Conservation (phyloP, 2,888 invertebrate genomes). For the Sphaerophoria rueppellii region DNA sequence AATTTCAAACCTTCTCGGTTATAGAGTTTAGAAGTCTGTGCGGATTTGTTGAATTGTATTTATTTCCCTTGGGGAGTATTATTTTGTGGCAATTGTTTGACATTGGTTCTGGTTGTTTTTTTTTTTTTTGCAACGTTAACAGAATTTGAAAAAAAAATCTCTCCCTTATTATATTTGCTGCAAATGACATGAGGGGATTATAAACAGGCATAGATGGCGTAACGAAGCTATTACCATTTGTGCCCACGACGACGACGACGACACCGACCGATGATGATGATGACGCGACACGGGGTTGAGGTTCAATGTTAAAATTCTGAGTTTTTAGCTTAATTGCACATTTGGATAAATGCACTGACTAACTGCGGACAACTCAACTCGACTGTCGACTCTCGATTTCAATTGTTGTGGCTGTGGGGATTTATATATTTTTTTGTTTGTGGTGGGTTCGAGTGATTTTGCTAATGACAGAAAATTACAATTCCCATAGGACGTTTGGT, state of each 20-base stretch:
- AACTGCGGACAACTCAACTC: not conserved
- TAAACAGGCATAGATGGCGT: not conserved
- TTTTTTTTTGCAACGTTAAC: conserved; percentile 45
- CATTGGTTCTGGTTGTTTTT: conserved; percentile 45
- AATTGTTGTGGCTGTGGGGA: not conserved
- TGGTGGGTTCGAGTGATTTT: conserved; percentile 1
- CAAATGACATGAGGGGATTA: conserved; percentile 33
- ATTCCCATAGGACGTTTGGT: not conserved
- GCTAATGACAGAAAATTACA: conserved; percentile 36
- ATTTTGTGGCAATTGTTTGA: conserved; percentile 56
- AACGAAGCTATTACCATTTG: no score
- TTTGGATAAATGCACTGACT: not conserved
- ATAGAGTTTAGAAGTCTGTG: not conserved
- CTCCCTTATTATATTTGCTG: not conserved
- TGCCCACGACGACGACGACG: no score
- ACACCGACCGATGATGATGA: not conserved
- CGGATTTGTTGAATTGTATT: conserved; percentile 2
- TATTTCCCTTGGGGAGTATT: conserved; percentile 55
- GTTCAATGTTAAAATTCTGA: conserved; percentile 35
- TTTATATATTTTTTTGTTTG: not conserved
- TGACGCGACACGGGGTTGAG: not conserved
- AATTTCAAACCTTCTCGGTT: not conserved
- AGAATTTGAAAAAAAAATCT: conserved; percentile 16
- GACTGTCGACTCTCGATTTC: no score
- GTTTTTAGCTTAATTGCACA: conserved; percentile 59